Conservation (phyloP, 2,888 invertebrate genomes). For the Elmis aenea region DNA sequence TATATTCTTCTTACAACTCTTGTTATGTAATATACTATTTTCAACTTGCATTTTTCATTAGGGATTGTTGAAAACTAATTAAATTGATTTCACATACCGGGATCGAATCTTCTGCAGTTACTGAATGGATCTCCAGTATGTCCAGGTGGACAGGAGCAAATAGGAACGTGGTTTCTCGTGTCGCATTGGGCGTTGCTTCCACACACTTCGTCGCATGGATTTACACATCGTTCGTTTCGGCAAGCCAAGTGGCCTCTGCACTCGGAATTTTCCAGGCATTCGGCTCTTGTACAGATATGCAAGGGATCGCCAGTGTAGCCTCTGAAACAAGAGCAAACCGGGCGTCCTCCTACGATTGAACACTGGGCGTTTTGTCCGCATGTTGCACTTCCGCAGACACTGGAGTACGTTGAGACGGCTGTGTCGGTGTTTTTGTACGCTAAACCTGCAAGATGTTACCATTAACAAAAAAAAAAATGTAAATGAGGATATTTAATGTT, state of each 20-base stretch:
- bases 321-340: slow-evolving; percentile 75
- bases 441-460: too few species aligned
- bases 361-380: slow-evolving; percentile 68
- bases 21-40: too few species aligned
- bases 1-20: too few species aligned
- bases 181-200: slow-evolving; percentile 73
- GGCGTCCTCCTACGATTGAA: slow-evolving; percentile 59
- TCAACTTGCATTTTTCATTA: too few species aligned
- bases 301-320: slow-evolving; percentile 78
- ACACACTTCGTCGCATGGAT: slow-evolving; percentile 73
- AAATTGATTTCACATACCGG: slow-evolving; percentile 63
- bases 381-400: slow-evolving; percentile 51
- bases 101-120: slow-evolving; percentile 67
- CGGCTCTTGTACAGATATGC: slow-evolving; percentile 57
- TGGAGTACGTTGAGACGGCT: not conserved
- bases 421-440: too few species aligned
- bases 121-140: slow-evolving; percentile 74
- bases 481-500: too few species aligned
- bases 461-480: too few species aligned
- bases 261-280: slow-evolving; percentile 63
- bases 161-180: slow-evolving; percentile 70
- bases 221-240: slow-evolving; percentile 70
- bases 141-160: slow-evolving; percentile 73
- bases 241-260: slow-evolving; percentile 69
- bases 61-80: too few species aligned